Base-by-base conservation (phyloP, 2,797 vertebrate species). In the Bryconaethiops microstoma region DNA sequence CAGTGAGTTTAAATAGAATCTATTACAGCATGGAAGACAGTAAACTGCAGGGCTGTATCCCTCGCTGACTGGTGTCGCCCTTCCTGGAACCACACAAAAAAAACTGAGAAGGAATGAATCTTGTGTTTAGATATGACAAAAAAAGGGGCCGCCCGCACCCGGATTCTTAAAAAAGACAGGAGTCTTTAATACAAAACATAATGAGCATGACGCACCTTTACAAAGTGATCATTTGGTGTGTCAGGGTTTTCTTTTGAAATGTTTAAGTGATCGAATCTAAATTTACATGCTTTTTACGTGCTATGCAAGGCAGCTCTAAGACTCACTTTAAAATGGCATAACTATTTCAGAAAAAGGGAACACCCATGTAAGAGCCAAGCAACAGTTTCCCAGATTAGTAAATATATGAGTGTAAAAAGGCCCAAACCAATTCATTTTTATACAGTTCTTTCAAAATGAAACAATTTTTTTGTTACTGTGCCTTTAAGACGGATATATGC, bases 151-250 rank as follows among this genome's bases (percentile, higher is more conserved):
- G 0, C 23, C 45, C 17, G 1, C 16, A 17, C 45, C 21, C 3
- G 48, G 13, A 16, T 7, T 17, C 48, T 16, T 16, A 35, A 19
- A 72, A 35, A 54, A 72, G 29, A 13, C 14, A 71, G 16, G 50
- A 54, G 16, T 35, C 23, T 55, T 72, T 54, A 13, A 72, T 72
- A 55, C 23, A 72, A 54, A n/a, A 1, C 8, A 39, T 13, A 35
- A 54, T 55, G 25, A 54, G 39, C 19, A n/a, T 7, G 13, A 65
- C 16, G 25, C 35, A 65, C 63, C 63, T 65, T 10, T 9, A 10
- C 50, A 55, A 17, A 54, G 50, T 54, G n/a, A 54, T 72, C 40
- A 55, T 55, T 72, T 72, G 29, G 48, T 55, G 23, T 72, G 50
- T 25, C 63, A 39, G 63, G 63, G 35, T 8, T n/a, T 65, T 35